A percentile compares a stretch with the other conserved stretches of the same genome.
Evolutionary conservation across 2,888 invertebrate genomes (phyloP).

Genomic region (Atherix ibis): DNA sequence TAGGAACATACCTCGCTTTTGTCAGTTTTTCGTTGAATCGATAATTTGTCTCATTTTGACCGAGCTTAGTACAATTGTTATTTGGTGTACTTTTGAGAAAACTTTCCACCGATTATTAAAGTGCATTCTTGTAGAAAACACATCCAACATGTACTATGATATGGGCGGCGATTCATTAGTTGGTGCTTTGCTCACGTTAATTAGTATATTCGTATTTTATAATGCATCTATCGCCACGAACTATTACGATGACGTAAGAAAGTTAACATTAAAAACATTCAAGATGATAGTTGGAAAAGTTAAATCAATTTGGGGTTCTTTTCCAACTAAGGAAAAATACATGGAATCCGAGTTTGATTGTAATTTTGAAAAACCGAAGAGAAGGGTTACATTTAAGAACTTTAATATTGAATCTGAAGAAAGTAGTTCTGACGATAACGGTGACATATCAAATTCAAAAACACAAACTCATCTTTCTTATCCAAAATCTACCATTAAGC

Average conservation of each 20-base stretch:
- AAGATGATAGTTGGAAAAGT: conserved; percentile 1
- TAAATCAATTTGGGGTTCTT: conserved; percentile 1
- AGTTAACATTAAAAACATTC: not conserved
- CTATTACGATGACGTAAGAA: conserved; percentile 1
- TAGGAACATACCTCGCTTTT: conserved; percentile 3
- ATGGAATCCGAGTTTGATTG: too few species aligned
- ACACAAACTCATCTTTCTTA: too few species aligned
- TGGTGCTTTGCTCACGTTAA: conserved; percentile 7
- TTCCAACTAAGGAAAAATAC: too few species aligned
- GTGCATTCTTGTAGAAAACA: conserved; percentile 8
- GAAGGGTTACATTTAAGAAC: too few species aligned
- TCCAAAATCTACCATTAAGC: too few species aligned
- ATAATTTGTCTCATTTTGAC: conserved; percentile 9
- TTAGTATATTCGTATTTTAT: conserved; percentile 9
- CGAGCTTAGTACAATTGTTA: conserved; percentile 9
- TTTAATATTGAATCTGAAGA: too few species aligned
- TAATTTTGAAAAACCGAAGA: too few species aligned
- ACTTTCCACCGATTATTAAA: conserved; percentile 8
- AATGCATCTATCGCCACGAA: conserved; percentile 7
- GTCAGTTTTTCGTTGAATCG: conserved; percentile 8
- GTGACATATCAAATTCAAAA: too few species aligned
- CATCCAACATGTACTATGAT: conserved; percentile 11
- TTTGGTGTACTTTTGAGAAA: conserved; percentile 11
- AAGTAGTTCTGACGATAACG: too few species aligned
- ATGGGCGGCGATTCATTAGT: conserved; percentile 12